A percentile compares a stretch with the other conserved stretches of the same genome.
These are phyloP conservation scores for Aleadryas rufinucha DNA, from an alignment of 2,113 vertebrate species.

Conservation along the genomic window DNA sequence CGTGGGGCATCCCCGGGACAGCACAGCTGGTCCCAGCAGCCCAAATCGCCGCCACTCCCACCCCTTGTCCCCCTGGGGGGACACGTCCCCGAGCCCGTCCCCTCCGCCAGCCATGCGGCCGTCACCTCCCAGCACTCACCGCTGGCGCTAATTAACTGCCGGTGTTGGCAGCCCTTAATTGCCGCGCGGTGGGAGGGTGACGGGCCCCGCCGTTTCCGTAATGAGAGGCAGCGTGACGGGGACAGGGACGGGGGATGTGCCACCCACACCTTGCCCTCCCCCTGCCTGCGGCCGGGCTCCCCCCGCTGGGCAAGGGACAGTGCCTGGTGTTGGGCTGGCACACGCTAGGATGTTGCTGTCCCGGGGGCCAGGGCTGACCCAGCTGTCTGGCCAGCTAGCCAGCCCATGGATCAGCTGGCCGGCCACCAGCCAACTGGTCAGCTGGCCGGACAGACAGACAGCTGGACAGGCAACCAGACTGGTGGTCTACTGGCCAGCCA, in stretches of 20 bases:
- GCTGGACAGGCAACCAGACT: neutral
- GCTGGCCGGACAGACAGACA: neutral
- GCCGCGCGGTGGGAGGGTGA: neutral
- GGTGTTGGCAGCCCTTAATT: slow-evolving; percentile 39
- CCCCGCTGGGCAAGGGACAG: accelerated
- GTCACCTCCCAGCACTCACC: neutral
- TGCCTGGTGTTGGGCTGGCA: neutral
- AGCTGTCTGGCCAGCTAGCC: neutral
- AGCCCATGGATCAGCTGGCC: neutral
- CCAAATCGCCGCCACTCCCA: neutral
- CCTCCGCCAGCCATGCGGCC: neutral
- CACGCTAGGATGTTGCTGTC: accelerated
- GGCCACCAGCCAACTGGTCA: neutral
- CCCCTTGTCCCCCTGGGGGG: neutral
- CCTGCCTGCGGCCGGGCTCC: neutral
- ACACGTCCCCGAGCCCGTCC: neutral
- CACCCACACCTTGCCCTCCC: neutral
- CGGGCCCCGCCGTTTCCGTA: neutral
- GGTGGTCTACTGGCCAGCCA: neutral
- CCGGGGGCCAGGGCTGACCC: neutral
- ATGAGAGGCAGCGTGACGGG: neutral
- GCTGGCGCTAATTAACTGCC: neutral
- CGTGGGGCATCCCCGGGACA: neutral
- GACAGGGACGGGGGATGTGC: neutral
- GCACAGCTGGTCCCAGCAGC: neutral